Base-by-base conservation (phyloP, 1,140 invertebrate species). In the Ceratosolen fusciceps region DNA sequence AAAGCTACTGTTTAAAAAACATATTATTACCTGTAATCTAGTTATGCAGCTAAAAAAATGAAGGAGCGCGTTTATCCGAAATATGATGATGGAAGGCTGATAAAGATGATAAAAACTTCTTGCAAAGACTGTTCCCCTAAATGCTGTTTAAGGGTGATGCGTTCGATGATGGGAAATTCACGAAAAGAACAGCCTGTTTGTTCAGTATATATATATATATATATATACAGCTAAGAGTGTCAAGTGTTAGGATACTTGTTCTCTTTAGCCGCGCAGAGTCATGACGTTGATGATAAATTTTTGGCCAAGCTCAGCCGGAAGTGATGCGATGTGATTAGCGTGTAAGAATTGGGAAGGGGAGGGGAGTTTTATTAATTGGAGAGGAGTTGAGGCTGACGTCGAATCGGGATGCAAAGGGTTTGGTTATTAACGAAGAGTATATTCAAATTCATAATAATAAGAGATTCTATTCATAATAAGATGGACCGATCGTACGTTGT, bases 141-240 rank as follows among this genome's bases (percentile, higher is more conserved):
- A 67, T 39, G 49, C 4, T 56, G 10, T 43, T 60, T 67, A 70
- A 19, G 16, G 8, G 65, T 49, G 52, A n/a, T 74, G 56, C 74
- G 49, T 74, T 70, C 37, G 29, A 72, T 71, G 73, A n/a, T n/a
- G n/a, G n/a, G n/a, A n/a, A n/a, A n/a, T n/a, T n/a, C n/a, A 76
- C 67, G 43, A 76, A 76, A 76, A 79, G 21, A 74, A 74, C 79
- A 76, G 78, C 71, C 78, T 71, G 75, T 80, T 70, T 80, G 54
- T 52, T 60, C 62, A 70, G 26, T 75, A 80, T 62, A 62, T 75
- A 60, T 37, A 43, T 70, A 31, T 74, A 43, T 68, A 74, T 58
- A 80, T 74, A 80, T 74, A n/a, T n/a, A n/a, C n/a, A n/a, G n/a
- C n/a, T n/a, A n/a, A n/a, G n/a, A n/a, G n/a, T n/a, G n/a, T 74